These are phyloP conservation scores for Triops cancriformis DNA, from an alignment of 1,140 invertebrate genomes.

Conservation along the genomic window DNA sequence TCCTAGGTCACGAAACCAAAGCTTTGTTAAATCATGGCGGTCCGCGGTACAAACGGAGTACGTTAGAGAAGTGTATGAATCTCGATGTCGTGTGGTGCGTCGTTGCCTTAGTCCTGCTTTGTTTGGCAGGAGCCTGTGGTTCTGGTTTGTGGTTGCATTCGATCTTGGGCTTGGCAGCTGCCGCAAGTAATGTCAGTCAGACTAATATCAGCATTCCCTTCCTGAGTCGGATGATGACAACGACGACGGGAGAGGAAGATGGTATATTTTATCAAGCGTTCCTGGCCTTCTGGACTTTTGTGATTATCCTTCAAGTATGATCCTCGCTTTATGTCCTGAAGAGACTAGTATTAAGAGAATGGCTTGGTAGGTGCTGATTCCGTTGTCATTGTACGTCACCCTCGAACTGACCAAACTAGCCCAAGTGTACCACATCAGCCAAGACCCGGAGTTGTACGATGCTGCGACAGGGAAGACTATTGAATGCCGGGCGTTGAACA, in stretches of 20 bases:
- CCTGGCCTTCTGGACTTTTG: slow-evolving; percentile 87
- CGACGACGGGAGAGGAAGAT: slow-evolving; percentile 33
- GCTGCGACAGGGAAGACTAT: slow-evolving; percentile 68
- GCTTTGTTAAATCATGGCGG: slow-evolving; percentile 96
- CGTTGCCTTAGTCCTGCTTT: slow-evolving; percentile 79
- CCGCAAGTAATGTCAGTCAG: slow-evolving; percentile 40
- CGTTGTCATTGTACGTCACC: slow-evolving; percentile 90
- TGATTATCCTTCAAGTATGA: slow-evolving; percentile 82
- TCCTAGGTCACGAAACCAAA: slow-evolving; percentile 81
- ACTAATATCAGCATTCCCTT: slow-evolving; percentile 50
- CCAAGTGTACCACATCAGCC: slow-evolving; percentile 91
- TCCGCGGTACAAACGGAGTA: slow-evolving; percentile 87
- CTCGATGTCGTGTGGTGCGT: slow-evolving; percentile 94
- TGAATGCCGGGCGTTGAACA: slow-evolving; percentile 93
- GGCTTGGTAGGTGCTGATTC: slow-evolving; percentile 77
- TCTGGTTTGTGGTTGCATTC: slow-evolving; percentile 68
- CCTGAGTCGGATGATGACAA: slow-evolving; percentile 24
- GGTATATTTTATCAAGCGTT: slow-evolving; percentile 68
- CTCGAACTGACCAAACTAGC: slow-evolving; percentile 93
- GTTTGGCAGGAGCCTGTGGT: slow-evolving; percentile 80
- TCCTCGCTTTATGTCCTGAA: background rate
- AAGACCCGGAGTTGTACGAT: slow-evolving; percentile 80
- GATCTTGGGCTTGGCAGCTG: background rate
- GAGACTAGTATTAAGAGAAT: background rate
- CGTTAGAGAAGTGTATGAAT: slow-evolving; percentile 88